Base-by-base conservation (phyloP, 2,888 invertebrate genomes). In the Macrosoma leucophasiata region DNA sequence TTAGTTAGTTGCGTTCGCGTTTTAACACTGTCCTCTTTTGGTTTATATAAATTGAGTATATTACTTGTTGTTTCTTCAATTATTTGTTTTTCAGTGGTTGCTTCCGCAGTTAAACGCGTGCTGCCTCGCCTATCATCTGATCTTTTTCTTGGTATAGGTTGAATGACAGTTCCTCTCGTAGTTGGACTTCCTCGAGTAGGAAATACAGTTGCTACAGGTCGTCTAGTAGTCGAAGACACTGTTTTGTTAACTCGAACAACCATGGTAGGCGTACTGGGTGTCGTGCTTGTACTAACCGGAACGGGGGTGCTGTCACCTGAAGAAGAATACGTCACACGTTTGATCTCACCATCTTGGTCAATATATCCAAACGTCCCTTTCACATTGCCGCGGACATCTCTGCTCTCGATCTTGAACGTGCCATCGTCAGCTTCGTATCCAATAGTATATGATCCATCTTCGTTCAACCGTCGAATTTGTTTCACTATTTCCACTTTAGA, bases 351-450 rank as follows among this genome's bases (percentile, higher is more conserved):
- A 58, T 88, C 87, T 36, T 89, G 89, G 58, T 93, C 93, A 28
- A 93, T 85, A 65, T 91, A 94, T 23, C 94, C 94, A 58, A 92
- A 94, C 30, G 93, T 93, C 21, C 93, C 93, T 67, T 92, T 93
- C 43, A 93, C 91, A 64, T 92, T 91, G 5, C 93, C 93, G 41
- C 89, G 77, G 27, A 91, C 91, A 67, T 92, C 92, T 42, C 93
- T 84, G 55, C 91, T 93, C 74, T 93, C 93, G 36, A 93, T 92
- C 81, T 94, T 93, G 68, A 93, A 94, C 0, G 92, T 91, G 3
- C 94, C 94, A 65, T 94, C 94, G 28, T 91, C 93, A 2, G 93
- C 92, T 75, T 94, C 94, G 58, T 92, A 94, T 1, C 94, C 94
- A 43, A 92, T 92, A 0, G 93, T 93, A 58, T 94, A 94, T 0